Conservation (phyloP, 2,888 invertebrate species). For the Eustalomyia histrio region DNA sequence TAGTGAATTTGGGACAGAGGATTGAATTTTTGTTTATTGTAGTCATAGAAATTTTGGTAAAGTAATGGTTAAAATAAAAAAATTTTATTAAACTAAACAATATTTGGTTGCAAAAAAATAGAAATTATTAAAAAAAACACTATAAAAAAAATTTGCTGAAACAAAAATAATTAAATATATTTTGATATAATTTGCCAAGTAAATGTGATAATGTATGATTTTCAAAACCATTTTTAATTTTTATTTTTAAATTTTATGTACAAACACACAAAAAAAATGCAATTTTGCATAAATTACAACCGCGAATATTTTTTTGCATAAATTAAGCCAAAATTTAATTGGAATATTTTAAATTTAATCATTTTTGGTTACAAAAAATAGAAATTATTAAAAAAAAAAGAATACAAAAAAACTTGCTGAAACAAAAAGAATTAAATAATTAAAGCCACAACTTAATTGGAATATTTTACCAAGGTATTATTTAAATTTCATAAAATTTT, state of each 20-base stretch:
- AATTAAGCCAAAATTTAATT: too few species aligned
- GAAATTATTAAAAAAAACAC: not conserved
- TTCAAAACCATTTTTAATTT: constrained; percentile 3
- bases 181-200: constrained; percentile 58
- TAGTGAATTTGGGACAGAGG: too few species aligned
- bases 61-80: constrained; percentile 27
- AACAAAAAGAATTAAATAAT: too few species aligned
- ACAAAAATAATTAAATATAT: constrained; percentile 15
- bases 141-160: constrained; percentile 5
- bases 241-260: not conserved
- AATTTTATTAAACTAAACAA: constrained; percentile 23
- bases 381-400: too few species aligned
- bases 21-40: constrained; percentile 2
- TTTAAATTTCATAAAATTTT: too few species aligned
- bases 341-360: too few species aligned
- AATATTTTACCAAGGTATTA: too few species aligned
- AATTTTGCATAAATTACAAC: not conserved
- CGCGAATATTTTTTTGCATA: not conserved
- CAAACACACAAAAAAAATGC: not conserved
- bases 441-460: too few species aligned
- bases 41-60: constrained; percentile 44
- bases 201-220: constrained; percentile 56
- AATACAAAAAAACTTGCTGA: too few species aligned
- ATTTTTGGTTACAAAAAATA: too few species aligned
- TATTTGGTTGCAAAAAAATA: constrained; percentile 38